Base-by-base conservation (phyloP, 2,888 invertebrate species). In the Protodeltote pygarga region DNA sequence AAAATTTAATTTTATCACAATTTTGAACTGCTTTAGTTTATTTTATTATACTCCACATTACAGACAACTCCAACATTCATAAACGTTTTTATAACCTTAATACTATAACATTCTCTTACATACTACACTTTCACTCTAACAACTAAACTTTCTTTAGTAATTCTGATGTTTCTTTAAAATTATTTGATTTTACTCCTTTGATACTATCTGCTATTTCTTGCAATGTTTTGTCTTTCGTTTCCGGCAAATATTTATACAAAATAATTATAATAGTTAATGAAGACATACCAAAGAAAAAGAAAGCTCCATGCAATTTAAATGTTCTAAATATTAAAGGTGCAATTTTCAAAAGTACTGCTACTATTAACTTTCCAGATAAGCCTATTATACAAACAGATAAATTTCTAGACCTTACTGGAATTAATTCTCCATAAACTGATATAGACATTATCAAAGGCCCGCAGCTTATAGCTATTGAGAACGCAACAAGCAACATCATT, bases 151-250 rank as follows among this genome's bases (percentile, higher is more conserved):
- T 23, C 6, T 29, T n/a, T 11, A 57, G 14, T 39, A 52, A 28
- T 3, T 39, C 27, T 13, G 16, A 10, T 9, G 17, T 15, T n/a
- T 5, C 24, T 2, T 34, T 11, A 19, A 4, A 1, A 5, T 11
- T 28, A 3, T 29, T 46, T 16, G 21, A 3, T 40, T 37, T 48
- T 1, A 25, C 34, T 4, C 48, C 35, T 1, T 19, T 41, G 1
- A 77, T 60, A 28, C 38, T 46, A 23, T 72, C 69, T 10, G 66
- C 42, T 25, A 81, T 77, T 70, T 82, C 73, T 44, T 76, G 63
- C 5, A 80, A 44, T 1, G 81, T 81, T 34, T 75, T 80, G 37
- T 80, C 72, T 61, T 81, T 83, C 2, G 78, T 81, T 62, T 81
- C 81, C 1, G 81, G 82, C 10, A 81, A 47, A 54, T 75, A 75